Conservation (phyloP, 1,140 invertebrate genomes). For the Globodera rostochiensis region DNA sequence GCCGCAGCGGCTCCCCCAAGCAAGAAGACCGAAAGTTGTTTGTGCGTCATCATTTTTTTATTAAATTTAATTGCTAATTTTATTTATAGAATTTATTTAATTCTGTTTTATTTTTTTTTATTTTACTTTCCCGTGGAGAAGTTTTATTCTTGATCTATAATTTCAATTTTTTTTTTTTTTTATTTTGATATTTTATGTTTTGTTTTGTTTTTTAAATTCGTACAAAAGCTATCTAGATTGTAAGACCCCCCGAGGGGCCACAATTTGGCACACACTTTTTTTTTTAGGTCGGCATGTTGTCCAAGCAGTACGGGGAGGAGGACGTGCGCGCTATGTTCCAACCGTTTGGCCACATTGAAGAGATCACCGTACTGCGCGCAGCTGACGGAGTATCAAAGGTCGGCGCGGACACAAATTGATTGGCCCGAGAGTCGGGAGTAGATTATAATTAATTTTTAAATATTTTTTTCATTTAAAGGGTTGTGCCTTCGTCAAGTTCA, state of each 20-base stretch:
- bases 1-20: constrained; percentile 72
- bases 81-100: constrained; percentile 66
- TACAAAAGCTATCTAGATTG: too few relatives aligned
- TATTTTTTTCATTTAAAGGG: constrained; percentile 75
- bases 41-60: constrained; percentile 33
- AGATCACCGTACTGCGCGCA: constrained; percentile 93
- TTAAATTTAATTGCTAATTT: constrained; percentile 18
- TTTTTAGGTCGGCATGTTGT: constrained; percentile 76
- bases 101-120: too few relatives aligned
- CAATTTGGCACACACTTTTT: constrained; percentile 76
- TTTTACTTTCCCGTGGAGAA: too few relatives aligned
- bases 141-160: too few relatives aligned
- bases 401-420: not conserved
- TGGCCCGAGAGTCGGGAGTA: not conserved
- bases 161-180: too few relatives aligned
- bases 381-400: constrained; percentile 81
- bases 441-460: too few relatives aligned
- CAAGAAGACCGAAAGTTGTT: constrained; percentile 61
- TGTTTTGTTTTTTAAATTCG: too few relatives aligned
- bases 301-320: constrained; percentile 92
- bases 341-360: constrained; percentile 90
- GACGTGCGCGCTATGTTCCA: constrained; percentile 91
- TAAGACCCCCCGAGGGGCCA: constrained; percentile 72
- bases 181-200: too few relatives aligned
- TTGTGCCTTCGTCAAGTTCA: constrained; percentile 99